Base-by-base conservation (phyloP, 1,140 invertebrate genomes). In the Drepana arcuata region DNA sequence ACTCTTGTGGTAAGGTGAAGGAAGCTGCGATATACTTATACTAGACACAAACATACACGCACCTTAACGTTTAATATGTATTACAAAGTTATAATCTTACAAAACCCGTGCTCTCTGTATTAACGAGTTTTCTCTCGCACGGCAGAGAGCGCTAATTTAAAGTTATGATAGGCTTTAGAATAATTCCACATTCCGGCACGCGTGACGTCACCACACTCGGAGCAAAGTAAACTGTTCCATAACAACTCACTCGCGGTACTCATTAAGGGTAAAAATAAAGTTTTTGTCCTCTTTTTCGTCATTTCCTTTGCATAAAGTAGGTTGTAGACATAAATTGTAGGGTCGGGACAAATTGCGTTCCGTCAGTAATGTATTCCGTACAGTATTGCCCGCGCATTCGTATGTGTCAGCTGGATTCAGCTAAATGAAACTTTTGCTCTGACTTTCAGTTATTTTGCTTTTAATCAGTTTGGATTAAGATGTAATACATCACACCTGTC, bases 391-490 rank as follows among this genome's bases (percentile, higher is more conserved):
- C 43, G 18, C 41, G 40, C 39, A 55, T 47, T 44, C 51, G 50
- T 45, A 41, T 49, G 50, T 64, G 55, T 63, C 56, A 63, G 50
- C 50, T 48, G 38, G 41, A 66, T 62, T 50, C 39, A 47, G 47
- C 50, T 50, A 65, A 71, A 77, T 73, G 61, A 73, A 77, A 73
- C 64, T 71, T 67, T 65, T 55, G 29, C 50, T 56, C 39, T 56
- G 47, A 48, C 50, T 37, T 37, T 54, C 48, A 48, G 54, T 60
- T 57, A 54, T 64, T 59, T 51, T 51, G 45, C 44, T 54, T 21
- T 66, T 66, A 48, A 37, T 41, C 34, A 45, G 25, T 34, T 38
- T 24, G 14, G 28, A 32, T 34, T 40, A 31, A 46, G 42, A 18
- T 34, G 26, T 21, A 34, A 34, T 46, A 35, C 35, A 12, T 46